Evolutionary conservation across 2,888 invertebrate genomes (phyloP).

Genomic region (Sarcophaga carnaria): DNA sequence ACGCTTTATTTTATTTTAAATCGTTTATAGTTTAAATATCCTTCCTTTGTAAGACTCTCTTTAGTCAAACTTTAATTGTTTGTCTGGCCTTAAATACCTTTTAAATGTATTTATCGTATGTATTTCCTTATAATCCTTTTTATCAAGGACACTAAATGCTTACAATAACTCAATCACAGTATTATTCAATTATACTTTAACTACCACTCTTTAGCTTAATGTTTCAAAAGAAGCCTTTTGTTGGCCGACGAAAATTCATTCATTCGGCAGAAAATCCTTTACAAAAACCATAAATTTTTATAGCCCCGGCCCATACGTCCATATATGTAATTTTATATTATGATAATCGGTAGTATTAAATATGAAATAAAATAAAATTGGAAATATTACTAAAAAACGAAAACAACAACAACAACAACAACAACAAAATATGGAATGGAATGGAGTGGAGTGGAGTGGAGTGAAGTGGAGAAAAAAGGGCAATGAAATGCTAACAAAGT

Average conservation of each 20-base stretch:
- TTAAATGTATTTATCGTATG: too few relatives aligned
- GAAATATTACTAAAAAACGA: background rate
- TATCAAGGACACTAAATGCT: background rate
- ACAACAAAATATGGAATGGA: too few relatives aligned
- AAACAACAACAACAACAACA: too few relatives aligned
- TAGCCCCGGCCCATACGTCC: background rate
- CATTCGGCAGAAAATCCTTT: constrained; percentile 19
- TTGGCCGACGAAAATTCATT: too few relatives aligned
- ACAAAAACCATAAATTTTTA: constrained; percentile 60
- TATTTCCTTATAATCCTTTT: background rate
- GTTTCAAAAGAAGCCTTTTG: too few relatives aligned
- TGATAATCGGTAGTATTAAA: constrained; percentile 63
- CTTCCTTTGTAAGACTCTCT: too few relatives aligned
- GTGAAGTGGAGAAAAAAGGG: background rate
- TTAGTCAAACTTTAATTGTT: too few relatives aligned
- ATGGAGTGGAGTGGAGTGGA: too few relatives aligned
- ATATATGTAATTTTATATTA: constrained; percentile 13
- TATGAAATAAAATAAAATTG: constrained; percentile 26
- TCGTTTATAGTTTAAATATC: too few relatives aligned
- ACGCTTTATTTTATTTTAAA: too few relatives aligned
- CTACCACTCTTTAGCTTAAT: background rate
- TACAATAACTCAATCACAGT: constrained; percentile 5
- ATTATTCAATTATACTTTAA: constrained; percentile 42
- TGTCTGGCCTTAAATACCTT: too few relatives aligned
- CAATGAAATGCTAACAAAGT: background rate